These are phyloP conservation scores for Pelodiscus sinensis DNA, from an alignment of 2,113 vertebrate species.

Conservation along the genomic window DNA sequence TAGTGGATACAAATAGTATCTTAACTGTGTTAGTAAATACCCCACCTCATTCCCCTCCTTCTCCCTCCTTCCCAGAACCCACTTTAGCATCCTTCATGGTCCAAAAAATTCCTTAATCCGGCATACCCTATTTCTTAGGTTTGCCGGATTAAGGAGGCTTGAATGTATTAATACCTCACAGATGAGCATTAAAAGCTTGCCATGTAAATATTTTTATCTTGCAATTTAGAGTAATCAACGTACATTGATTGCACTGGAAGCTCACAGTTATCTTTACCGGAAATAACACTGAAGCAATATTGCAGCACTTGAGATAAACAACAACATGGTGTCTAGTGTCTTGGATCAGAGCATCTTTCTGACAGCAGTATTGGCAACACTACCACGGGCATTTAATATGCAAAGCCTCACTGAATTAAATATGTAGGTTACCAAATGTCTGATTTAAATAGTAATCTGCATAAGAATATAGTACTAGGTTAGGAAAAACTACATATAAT, in stretches of 20 bases:
- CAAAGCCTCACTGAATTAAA: background rate
- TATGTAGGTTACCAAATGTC: background rate
- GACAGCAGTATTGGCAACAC: background rate
- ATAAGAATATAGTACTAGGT: background rate
- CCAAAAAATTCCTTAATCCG: too few species aligned
- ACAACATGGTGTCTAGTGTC: background rate
- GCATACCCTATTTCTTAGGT: too few species aligned
- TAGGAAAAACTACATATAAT: background rate
- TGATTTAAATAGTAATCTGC: background rate
- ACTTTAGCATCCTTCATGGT: too few species aligned
- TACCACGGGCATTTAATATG: background rate
- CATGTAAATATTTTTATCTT: background rate
- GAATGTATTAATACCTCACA: background rate
- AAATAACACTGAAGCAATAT: background rate
- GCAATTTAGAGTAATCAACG: background rate
- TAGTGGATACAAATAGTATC: too few species aligned
- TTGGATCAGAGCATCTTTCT: background rate
- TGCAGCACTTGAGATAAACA: background rate
- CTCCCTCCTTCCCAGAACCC: too few species aligned
- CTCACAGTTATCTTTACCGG: background rate
- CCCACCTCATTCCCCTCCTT: too few species aligned
- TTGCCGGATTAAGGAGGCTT: too few species aligned
- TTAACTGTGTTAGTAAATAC: too few species aligned
- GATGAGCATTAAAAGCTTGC: accelerated
- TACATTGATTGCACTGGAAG: background rate